Evolutionary conservation across 2,888 invertebrate species (phyloP), one percentile per base, ranked within the genome.

Genomic region (Stomorhina lunata): DNA sequence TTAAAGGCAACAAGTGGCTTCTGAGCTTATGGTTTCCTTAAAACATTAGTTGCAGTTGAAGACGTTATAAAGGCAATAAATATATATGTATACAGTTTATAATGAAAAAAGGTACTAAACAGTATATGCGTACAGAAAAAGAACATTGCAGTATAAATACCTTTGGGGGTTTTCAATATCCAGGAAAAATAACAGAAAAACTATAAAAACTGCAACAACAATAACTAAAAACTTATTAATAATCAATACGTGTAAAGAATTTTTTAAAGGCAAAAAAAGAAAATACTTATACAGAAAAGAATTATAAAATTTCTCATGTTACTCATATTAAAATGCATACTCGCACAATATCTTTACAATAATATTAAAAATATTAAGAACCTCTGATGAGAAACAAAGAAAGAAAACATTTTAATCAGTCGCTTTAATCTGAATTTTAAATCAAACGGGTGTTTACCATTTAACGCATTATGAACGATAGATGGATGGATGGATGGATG

Each of bases 381-480:
- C 15, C 45, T 45, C 59, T 45, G 29, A 1, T 37, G 22, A n/a
- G 10, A 5, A 34, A 20, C 9, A 34, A 48, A 20, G 22, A 40
- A 40, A 22, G 7, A 53, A 71, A 29, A 50, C 55, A 43, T 82
- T 82, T n/a, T 82, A 79, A 82, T 82, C 82, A 66, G 43, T 75
- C 65, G 43, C 69, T 65, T 43, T 43, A 82, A 82, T 79, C 82
- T 29, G 75, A 82, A 79, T 82, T 66, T 82, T 79, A 75, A 82
- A 32, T 71, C n/a, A 71, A 75, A 75, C 79, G 79, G 79, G 53
- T 75, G 79, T 79, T 79, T 61, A 71, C 65, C 63, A 71, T 45
- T 75, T 79, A 75, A 65, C 75, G 69, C 82, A 66, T 82, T 79
- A 48, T 15, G 37, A 55, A 45, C 20, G 20, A 40, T 20, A 22